A percentile compares a stretch with the other conserved stretches of the same genome.
Conservation (phyloP, 2,888 invertebrate species). For the Lamproptera curius region DNA sequence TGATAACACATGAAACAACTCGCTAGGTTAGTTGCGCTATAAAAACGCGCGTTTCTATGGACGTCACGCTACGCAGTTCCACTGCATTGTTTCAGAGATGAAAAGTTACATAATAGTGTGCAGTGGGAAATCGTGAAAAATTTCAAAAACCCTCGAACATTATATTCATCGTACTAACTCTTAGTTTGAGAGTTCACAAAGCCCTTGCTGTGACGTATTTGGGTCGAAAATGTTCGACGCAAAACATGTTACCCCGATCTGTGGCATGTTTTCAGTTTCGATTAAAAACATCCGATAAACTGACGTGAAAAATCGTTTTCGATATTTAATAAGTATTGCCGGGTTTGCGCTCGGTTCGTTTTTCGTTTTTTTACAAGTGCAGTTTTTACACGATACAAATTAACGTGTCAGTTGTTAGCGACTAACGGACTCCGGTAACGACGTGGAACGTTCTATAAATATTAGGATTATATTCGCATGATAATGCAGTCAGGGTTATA, state of each 20-base stretch:
- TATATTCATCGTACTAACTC: background rate
- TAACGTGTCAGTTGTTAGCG: background rate
- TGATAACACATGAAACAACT: too few species aligned
- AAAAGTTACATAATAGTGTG: background rate
- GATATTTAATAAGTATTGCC: constrained; percentile 9
- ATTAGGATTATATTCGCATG: too few species aligned
- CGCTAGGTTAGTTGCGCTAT: too few species aligned
- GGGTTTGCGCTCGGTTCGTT: background rate
- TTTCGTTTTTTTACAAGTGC: background rate
- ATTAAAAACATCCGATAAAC: constrained; percentile 18
- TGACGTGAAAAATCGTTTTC: constrained; percentile 16
- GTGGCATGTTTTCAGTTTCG: constrained; percentile 19
- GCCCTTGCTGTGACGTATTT: constrained; percentile 10
- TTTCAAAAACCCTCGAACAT: background rate
- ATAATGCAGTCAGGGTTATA: background rate
- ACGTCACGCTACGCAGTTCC: background rate
- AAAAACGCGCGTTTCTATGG: too few species aligned
- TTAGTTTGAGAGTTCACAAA: constrained; percentile 1
- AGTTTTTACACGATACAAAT: background rate
- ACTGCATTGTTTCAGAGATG: background rate
- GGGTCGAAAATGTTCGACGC: constrained; percentile 16
- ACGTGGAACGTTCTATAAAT: too few species aligned
- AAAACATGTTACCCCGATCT: constrained; percentile 16
- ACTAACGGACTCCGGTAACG: too few species aligned
- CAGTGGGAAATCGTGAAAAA: background rate